phyloP scores from a whole-genome alignment of 2,888 invertebrate genomes.

The Eristalis pertinax region DNA sequence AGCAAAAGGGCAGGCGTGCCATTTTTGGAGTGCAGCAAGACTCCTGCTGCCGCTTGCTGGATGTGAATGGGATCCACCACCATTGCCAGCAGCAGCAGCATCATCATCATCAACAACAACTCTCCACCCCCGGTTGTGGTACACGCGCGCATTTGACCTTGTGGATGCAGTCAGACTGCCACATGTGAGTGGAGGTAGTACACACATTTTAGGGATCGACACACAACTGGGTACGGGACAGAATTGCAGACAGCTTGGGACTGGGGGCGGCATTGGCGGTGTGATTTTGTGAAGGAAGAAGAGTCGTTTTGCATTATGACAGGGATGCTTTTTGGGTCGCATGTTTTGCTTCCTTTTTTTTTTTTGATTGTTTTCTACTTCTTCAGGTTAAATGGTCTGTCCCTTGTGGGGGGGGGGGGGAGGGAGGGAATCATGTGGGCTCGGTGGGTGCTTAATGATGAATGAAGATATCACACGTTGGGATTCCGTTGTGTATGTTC shows the following conservation, averaged over 20 bases:
- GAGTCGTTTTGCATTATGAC: slow-evolving; percentile 38
- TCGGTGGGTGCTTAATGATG: slow-evolving; percentile 40
- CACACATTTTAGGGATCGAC: slow-evolving; percentile 25
- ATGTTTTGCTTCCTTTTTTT: not conserved
- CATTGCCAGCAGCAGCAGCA: too few species aligned
- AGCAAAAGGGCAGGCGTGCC: not conserved
- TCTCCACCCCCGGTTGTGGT: not conserved
- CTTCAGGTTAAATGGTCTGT: slow-evolving; percentile 16
- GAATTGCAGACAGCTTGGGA: slow-evolving; percentile 32
- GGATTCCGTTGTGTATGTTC: not conserved
- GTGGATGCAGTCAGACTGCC: slow-evolving; percentile 55
- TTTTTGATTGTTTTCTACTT: slow-evolving; percentile 12
- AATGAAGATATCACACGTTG: slow-evolving; percentile 46
- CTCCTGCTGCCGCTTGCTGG: slow-evolving; percentile 4
- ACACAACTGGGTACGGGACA: slow-evolving; percentile 17
- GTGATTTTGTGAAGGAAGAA: not conserved
- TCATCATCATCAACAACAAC: not conserved
- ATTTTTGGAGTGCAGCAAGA: slow-evolving; percentile 6
- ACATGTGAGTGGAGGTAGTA: slow-evolving; percentile 48
- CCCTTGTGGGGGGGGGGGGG: not conserved
- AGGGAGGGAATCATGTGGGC: not conserved
- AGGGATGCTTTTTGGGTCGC: slow-evolving; percentile 23
- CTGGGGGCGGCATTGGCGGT: not conserved
- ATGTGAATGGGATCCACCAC: slow-evolving; percentile 34
- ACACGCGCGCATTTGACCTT: slow-evolving; percentile 57